A percentile compares a stretch with the other conserved stretches of the same genome.
phyloP scores from a whole-genome alignment of 2,888 invertebrate species.

The Drosophila melanosoma region DNA sequence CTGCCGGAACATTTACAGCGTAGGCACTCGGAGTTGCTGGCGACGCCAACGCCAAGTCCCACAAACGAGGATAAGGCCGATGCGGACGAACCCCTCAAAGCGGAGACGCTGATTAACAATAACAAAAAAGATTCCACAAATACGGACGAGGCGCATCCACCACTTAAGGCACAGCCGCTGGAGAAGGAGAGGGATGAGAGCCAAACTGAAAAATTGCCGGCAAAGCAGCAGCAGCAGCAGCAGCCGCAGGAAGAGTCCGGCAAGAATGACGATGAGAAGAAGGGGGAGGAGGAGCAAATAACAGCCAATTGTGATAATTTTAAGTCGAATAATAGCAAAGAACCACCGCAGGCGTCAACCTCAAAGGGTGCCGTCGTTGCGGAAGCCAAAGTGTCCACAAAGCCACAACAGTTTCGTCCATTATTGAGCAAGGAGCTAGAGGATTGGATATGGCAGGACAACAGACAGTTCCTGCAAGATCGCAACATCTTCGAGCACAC shows the following conservation, averaged over 20 bases:
- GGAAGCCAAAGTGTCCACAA: conserved; percentile 35
- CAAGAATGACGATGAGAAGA: conserved; percentile 15
- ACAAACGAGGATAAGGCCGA: conserved; percentile 65
- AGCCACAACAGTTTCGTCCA: conserved; percentile 74
- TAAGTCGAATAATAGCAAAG: conserved; percentile 65
- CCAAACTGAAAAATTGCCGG: conserved; percentile 7
- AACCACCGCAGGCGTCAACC: conserved; percentile 68
- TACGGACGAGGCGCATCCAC: conserved; percentile 7
- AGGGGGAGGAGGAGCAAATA: conserved; percentile 52
- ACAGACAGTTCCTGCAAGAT: conserved; percentile 97
- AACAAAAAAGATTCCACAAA: conserved; percentile 22
- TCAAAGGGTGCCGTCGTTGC: conserved; percentile 60
- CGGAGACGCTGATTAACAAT: conserved; percentile 23
- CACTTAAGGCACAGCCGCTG: not conserved
- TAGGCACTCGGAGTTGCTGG: conserved; percentile 82
- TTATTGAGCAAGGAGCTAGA: conserved; percentile 89
- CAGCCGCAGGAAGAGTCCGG: not conserved
- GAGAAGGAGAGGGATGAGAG: conserved; percentile 6
- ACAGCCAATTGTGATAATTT: conserved; percentile 84
- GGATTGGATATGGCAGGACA: conserved; percentile 99
- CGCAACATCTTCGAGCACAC: conserved; percentile 98
- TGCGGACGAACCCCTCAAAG: conserved; percentile 27
- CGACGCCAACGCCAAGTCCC: conserved; percentile 72
- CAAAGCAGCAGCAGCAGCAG: conserved; percentile 3
- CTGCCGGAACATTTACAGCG: conserved; percentile 84